These are phyloP conservation scores for Mimachlamys varia DNA, from an alignment of 2,888 invertebrate species.

Conservation along the genomic window DNA sequence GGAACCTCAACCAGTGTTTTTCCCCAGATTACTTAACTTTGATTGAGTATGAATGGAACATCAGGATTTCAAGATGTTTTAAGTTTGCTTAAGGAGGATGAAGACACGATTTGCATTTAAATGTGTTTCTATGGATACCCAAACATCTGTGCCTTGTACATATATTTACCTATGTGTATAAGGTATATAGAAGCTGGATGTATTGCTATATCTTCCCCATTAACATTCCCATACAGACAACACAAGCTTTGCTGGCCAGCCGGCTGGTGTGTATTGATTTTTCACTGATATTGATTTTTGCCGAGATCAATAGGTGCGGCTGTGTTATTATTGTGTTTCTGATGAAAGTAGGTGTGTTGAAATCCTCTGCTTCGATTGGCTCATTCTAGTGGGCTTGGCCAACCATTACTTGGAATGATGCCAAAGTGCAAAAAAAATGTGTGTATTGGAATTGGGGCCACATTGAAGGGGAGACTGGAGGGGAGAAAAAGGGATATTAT, in stretches of 20 bases:
- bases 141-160: background rate
- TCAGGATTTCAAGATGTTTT: too few relatives aligned
- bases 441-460: background rate
- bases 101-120: too few relatives aligned
- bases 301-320: background rate
- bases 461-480: background rate
- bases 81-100: too few relatives aligned
- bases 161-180: background rate
- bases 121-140: too few relatives aligned
- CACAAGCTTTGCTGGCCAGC: background rate
- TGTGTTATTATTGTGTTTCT: background rate
- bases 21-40: too few relatives aligned
- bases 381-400: background rate
- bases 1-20: too few relatives aligned
- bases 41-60: too few relatives aligned
- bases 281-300: background rate
- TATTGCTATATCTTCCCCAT: background rate
- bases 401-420: background rate
- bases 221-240: background rate
- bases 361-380: background rate
- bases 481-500: background rate
- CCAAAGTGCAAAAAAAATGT: background rate
- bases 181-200: background rate
- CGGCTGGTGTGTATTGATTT: constrained; percentile 25
- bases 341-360: constrained; percentile 25